Evolutionary conservation across 2,113 vertebrate genomes (phyloP).

Genomic region (Hyperopisus bebe): DNA sequence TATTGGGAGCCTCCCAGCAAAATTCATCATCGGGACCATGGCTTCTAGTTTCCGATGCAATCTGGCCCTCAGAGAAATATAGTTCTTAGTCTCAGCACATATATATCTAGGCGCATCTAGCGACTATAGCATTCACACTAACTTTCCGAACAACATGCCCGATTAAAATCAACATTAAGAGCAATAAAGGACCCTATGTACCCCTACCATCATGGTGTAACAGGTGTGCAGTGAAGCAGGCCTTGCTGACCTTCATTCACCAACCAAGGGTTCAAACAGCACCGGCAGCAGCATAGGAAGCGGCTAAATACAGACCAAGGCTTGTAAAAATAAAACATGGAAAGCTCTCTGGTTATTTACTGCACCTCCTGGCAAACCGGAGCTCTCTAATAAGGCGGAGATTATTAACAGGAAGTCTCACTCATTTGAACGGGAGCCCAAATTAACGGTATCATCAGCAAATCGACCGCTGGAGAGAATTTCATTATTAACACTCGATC

Average conservation of each 20-base stretch:
- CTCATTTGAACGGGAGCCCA: conserved; percentile 27
- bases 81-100: background rate
- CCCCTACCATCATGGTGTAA: background rate
- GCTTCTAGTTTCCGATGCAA: background rate
- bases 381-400: conserved; percentile 42
- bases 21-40: background rate
- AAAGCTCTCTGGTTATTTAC: background rate
- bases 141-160: background rate
- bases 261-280: background rate
- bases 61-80: background rate
- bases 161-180: background rate
- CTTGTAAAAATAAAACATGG: background rate
- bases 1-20: background rate
- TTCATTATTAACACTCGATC: conserved; percentile 30
- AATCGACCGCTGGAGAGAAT: conserved; percentile 31
- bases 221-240: background rate
- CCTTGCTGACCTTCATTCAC: background rate
- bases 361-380: background rate
- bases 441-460: conserved; percentile 32
- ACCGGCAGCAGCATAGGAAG: background rate
- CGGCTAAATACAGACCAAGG: background rate
- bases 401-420: conserved; percentile 34
- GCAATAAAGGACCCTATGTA: background rate
- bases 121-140: background rate
- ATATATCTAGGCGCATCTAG: background rate